Conservation (phyloP, 2,113 vertebrate genomes). For the Amphilophus citrinellus region DNA sequence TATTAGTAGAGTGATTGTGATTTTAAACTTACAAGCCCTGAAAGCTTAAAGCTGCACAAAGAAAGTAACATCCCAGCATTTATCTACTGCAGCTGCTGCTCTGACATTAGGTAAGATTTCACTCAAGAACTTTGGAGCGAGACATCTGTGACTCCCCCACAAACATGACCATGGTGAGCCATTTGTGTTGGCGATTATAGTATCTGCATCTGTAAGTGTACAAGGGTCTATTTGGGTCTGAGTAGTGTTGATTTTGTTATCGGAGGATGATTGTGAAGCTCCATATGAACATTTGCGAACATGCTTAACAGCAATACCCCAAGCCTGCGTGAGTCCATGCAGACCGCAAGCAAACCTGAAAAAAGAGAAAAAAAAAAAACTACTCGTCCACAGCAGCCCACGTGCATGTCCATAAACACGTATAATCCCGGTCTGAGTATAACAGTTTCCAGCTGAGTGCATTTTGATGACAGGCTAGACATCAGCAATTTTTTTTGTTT, state of each 20-base stretch:
- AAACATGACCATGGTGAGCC: not conserved
- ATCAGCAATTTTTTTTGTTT: constrained; percentile 52
- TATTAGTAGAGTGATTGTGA: not conserved
- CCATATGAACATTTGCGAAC: not conserved
- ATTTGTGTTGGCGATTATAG: not conserved
- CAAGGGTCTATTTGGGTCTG: not conserved
- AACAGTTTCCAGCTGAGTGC: constrained; percentile 48
- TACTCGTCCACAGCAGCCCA: not conserved
- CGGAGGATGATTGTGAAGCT: not conserved
- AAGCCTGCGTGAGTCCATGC: not conserved
- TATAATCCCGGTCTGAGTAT: not conserved
- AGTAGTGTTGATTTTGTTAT: not conserved
- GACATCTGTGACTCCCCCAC: not conserved
- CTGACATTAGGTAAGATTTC: not conserved
- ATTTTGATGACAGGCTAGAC: constrained; percentile 56
- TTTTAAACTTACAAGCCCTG: not conserved
- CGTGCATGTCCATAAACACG: not conserved
- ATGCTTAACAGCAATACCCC: no score
- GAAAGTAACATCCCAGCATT: not conserved
- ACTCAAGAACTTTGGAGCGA: not conserved
- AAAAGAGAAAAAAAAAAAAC: not conserved
- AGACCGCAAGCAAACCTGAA: not conserved
- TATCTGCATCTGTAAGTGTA: not conserved
- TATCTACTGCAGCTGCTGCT: not conserved
- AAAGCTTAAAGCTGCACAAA: not conserved